These are phyloP conservation scores for Platerodrilus igneus DNA, from an alignment of 2,888 invertebrate species.

Conservation along the genomic window DNA sequence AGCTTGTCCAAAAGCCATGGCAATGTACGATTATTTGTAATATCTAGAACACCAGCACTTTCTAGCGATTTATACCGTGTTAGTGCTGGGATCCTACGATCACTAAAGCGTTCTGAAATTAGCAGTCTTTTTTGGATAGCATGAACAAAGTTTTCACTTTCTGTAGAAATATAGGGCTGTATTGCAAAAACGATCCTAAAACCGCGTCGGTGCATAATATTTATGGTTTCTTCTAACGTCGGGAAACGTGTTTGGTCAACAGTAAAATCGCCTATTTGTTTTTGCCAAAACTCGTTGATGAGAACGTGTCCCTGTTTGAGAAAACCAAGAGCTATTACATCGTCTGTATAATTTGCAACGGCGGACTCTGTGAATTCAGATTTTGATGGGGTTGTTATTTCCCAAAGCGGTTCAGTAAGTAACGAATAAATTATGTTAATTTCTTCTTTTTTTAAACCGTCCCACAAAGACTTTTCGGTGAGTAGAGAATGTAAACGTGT, in stretches of 20 bases:
- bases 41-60: constrained; percentile 81
- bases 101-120: constrained; percentile 74
- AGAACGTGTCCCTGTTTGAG: constrained; percentile 74
- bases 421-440: constrained; percentile 68
- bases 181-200: constrained; percentile 85
- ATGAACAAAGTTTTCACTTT: constrained; percentile 76
- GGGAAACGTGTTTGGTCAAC: constrained; percentile 77
- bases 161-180: constrained; percentile 85
- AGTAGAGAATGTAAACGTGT: constrained; percentile 71
- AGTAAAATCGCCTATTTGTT: constrained; percentile 77
- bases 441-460: constrained; percentile 74
- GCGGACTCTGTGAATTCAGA: constrained; percentile 62
- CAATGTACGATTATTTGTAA: constrained; percentile 75
- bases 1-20: constrained; percentile 77
- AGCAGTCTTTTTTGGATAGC: constrained; percentile 71
- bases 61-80: constrained; percentile 75
- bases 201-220: constrained; percentile 75
- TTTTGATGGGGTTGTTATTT: constrained; percentile 67
- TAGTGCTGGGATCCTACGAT: constrained; percentile 74
- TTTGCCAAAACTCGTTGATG: constrained; percentile 80
- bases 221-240: constrained; percentile 70
- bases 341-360: constrained; percentile 78
- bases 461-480: constrained; percentile 78
- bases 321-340: constrained; percentile 73
- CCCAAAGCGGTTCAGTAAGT: constrained; percentile 82